A percentile compares a stretch with the other conserved stretches of the same genome.
Conservation (phyloP, 2,113 vertebrate genomes). For the Lipophrys pholis region DNA sequence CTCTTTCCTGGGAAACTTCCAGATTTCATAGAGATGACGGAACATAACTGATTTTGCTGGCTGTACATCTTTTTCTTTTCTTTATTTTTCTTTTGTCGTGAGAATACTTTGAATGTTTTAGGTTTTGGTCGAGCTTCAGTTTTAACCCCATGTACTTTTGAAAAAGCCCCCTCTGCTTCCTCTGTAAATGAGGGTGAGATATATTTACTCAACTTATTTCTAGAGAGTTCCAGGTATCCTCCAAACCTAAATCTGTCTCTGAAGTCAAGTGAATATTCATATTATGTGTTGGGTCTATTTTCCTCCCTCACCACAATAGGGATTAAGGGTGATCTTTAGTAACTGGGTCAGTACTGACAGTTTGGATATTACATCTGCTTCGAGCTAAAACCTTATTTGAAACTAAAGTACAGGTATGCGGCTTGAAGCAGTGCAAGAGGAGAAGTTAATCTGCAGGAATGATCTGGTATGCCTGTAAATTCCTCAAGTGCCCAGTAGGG, state of each 20-base stretch:
- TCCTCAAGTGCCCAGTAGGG: slow-evolving; percentile 68
- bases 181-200: slow-evolving; percentile 2
- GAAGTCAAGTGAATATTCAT: not conserved
- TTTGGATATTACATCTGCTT: slow-evolving; percentile 3
- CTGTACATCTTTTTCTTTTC: no score
- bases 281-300: not conserved
- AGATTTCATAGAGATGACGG: slow-evolving; percentile 8
- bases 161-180: not conserved
- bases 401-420: slow-evolving; percentile 31
- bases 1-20: no score
- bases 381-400: slow-evolving; percentile 11
- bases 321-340: not conserved
- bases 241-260: no score
- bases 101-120: slow-evolving; percentile 2
- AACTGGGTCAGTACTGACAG: slow-evolving; percentile 10
- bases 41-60: slow-evolving; percentile 24
- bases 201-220: not conserved
- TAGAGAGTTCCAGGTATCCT: no score
- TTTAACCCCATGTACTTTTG: not conserved
- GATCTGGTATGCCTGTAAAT: slow-evolving; percentile 71
- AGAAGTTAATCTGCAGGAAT: slow-evolving; percentile 70
- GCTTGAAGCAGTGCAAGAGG: slow-evolving; percentile 29
- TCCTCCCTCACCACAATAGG: not conserved
- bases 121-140: slow-evolving; percentile 5
- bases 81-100: slow-evolving; percentile 2